Base-by-base conservation (phyloP, 2,888 invertebrate species). In the Amitus sp. region DNA sequence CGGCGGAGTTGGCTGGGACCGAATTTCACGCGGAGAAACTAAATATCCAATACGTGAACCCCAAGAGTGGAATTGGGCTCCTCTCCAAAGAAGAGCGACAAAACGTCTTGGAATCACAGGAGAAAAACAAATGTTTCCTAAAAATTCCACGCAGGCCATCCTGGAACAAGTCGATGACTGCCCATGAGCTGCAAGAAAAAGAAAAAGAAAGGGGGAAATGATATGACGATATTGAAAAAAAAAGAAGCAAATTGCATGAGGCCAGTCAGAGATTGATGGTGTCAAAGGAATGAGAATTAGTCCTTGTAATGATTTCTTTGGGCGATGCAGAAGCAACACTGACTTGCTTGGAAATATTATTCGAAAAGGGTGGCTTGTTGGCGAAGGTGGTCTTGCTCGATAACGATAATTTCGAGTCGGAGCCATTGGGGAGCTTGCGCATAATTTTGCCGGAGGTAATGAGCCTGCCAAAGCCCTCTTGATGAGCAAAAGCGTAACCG, bases 401-500 rank as follows among this genome's bases (percentile, higher is more conserved):
- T n/a, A n/a, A n/a, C n/a, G 89, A 88, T 67, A 91, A 89, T 77
- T 89, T 91, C 68, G 92, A 91, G 80, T 92, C 92, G 40, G 86
- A 86, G 43, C 86, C 83, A 82, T 92, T 92, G 51, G 92, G 92
- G 81, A 92, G 84, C 79, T 92, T 91, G 67, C 90, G 87, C 96
- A 97, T 96, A 77, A 97, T 96, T 84, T 95, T 95, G 60, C 97
- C 98, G 46, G 95, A 95, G 9, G 97, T 98, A 81, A 99, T 99
- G 72, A 99, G 91, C 15, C 95, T 88, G 45, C 97, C 97, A 83
- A 97, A 98, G 72, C 97, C 97, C 86, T 96, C 95, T 78, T 96
- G 96, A 85, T 99, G 98, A 55, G 98, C 96, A 85, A 99, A 99
- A 7, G 98, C 98, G 84, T 99, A 96, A 54, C 98, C 98, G 9